These are phyloP conservation scores for Mobula hypostoma DNA, from an alignment of 2,113 vertebrate species.

Conservation along the genomic window DNA sequence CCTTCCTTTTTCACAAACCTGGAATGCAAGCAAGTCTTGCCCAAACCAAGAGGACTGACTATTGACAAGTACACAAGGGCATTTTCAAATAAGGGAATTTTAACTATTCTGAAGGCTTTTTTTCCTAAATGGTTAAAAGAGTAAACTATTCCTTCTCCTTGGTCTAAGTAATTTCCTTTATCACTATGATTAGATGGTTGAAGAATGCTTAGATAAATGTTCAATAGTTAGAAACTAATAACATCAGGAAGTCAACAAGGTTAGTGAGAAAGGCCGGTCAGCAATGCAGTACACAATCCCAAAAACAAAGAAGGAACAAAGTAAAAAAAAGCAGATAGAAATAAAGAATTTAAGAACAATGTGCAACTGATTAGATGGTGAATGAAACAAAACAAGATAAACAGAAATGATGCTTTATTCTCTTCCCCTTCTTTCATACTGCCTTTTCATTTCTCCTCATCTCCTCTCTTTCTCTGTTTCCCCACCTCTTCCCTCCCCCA, in stretches of 20 bases:
- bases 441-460: neutral
- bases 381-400: neutral
- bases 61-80: neutral
- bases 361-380: constrained; percentile 1
- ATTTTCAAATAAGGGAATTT: neutral
- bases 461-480: neutral
- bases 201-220: neutral
- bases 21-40: too few species aligned
- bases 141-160: neutral
- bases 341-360: neutral
- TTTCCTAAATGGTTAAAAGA: neutral
- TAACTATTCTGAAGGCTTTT: neutral
- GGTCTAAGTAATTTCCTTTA: neutral
- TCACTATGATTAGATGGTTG: neutral
- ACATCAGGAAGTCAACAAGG: neutral
- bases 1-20: too few species aligned
- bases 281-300: neutral
- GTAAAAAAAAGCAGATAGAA: neutral
- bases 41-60: too few species aligned
- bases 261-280: neutral
- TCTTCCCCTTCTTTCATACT: neutral
- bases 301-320: neutral
- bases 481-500: neutral
- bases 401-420: neutral
- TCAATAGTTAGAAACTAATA: constrained; percentile 8